phyloP scores from a whole-genome alignment of 1,140 invertebrate species.

The Drosophila oshimai region DNA sequence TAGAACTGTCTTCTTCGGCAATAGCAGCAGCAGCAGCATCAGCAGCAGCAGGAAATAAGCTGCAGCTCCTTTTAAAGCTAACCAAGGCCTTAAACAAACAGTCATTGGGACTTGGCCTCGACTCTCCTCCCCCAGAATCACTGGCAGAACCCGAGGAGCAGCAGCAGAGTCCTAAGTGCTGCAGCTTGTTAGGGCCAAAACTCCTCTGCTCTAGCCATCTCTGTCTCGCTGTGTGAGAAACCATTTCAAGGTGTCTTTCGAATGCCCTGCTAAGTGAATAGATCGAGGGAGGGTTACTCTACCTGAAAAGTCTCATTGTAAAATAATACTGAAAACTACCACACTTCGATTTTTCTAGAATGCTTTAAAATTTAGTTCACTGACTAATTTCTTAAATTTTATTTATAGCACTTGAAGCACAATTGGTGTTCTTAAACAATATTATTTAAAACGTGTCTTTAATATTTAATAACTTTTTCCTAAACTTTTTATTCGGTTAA shows the following conservation, averaged over 20 bases:
- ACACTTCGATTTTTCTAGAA: too few relatives aligned
- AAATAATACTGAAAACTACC: too few relatives aligned
- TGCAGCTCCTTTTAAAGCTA: conserved; percentile 75
- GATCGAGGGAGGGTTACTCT: too few relatives aligned
- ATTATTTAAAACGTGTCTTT: too few relatives aligned
- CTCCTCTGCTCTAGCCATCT: conserved; percentile 19
- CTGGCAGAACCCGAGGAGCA: neutral
- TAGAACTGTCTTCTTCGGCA: conserved; percentile 55
- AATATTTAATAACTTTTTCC: too few relatives aligned
- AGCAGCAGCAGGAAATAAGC: conserved; percentile 66
- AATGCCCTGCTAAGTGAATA: neutral
- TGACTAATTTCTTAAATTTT: too few relatives aligned
- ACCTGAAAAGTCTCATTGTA: too few relatives aligned
- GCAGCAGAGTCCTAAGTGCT: conserved; percentile 48
- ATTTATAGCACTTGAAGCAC: too few relatives aligned
- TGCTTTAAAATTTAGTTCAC: too few relatives aligned
- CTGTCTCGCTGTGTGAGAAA: conserved; percentile 65
- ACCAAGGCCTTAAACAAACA: conserved; percentile 67
- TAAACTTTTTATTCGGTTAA: too few relatives aligned
- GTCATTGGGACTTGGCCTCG: conserved; percentile 23
- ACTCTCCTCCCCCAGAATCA: conserved; percentile 14
- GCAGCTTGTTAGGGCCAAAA: conserved; percentile 64
- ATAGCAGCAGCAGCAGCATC: neutral
- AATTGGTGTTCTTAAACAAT: too few relatives aligned
- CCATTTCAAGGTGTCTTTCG: conserved; percentile 59